phyloP scores from a whole-genome alignment of 1,140 invertebrate genomes.

The Carcinoscorpius rotundicauda region DNA sequence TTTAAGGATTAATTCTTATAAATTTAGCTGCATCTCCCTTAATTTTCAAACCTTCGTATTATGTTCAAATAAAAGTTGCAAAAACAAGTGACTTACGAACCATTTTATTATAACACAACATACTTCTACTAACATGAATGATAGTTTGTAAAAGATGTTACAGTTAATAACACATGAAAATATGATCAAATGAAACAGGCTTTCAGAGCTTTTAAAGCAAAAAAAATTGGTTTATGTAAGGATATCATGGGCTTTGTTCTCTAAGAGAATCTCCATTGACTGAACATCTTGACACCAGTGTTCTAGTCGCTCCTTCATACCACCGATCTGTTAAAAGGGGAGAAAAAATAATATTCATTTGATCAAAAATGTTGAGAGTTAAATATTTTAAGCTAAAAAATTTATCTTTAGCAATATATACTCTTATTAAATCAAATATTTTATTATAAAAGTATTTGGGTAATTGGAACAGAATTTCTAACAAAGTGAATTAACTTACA shows the following conservation, averaged over 20 bases:
- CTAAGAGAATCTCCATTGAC: conserved; percentile 64
- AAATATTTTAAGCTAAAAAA: conserved; percentile 5
- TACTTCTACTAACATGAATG: no score
- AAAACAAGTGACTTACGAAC: no score
- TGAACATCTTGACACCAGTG: conserved; percentile 70
- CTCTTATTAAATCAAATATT: conserved; percentile 8
- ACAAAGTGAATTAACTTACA: background rate
- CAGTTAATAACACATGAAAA: no score
- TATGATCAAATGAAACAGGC: no score
- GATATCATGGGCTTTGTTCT: conserved; percentile 70
- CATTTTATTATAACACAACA: no score
- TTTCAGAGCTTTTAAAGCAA: no score
- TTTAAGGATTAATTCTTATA: no score
- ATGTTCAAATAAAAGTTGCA: no score
- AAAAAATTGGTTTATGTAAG: conserved; percentile 39
- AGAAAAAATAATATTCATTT: conserved; percentile 12
- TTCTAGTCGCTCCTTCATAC: conserved; percentile 64
- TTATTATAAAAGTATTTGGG: conserved; percentile 3
- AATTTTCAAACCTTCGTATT: no score
- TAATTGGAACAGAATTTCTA: conserved; percentile 3
- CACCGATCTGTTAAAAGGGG: conserved; percentile 46
- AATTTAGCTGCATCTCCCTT: no score
- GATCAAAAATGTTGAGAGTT: conserved; percentile 7
- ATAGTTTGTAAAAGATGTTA: no score
- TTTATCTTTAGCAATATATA: conserved; percentile 3